Evolutionary conservation across 2,113 vertebrate genomes (phyloP).

Genomic region (Malaclemys terrapin): DNA sequence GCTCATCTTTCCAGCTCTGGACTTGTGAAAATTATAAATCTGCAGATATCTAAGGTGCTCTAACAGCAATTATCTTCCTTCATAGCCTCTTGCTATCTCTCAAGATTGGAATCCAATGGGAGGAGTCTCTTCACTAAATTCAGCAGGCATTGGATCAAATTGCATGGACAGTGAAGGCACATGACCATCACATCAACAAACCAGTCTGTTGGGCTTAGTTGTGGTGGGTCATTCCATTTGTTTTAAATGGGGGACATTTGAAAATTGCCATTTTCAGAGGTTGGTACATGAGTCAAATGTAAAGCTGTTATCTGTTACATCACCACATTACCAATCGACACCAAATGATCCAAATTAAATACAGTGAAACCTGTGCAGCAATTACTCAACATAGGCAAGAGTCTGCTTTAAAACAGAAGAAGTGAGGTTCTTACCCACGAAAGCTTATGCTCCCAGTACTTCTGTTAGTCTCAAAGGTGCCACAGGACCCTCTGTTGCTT

Average conservation of each 20-base stretch:
- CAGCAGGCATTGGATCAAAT: background rate
- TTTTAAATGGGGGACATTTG: background rate
- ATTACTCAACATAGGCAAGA: fast-evolving
- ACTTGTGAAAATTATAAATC: background rate
- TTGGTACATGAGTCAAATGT: too few relatives aligned
- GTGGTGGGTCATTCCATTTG: background rate
- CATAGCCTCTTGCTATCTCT: background rate
- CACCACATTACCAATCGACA: background rate
- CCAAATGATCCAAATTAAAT: background rate
- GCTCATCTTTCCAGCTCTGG: background rate
- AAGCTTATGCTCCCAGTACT: too few relatives aligned
- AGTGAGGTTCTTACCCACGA: too few relatives aligned
- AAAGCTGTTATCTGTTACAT: background rate
- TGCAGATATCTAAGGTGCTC: background rate
- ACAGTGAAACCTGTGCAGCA: background rate
- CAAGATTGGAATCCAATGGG: background rate
- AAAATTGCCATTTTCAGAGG: background rate
- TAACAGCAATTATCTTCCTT: background rate
- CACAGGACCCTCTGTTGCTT: too few relatives aligned
- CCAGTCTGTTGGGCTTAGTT: too few relatives aligned
- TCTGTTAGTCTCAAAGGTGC: too few relatives aligned
- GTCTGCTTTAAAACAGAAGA: background rate
- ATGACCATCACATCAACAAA: too few relatives aligned
- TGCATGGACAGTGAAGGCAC: background rate
- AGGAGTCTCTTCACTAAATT: background rate